Conservation (phyloP, 1,140 invertebrate genomes). For the Bombus impatiens region DNA sequence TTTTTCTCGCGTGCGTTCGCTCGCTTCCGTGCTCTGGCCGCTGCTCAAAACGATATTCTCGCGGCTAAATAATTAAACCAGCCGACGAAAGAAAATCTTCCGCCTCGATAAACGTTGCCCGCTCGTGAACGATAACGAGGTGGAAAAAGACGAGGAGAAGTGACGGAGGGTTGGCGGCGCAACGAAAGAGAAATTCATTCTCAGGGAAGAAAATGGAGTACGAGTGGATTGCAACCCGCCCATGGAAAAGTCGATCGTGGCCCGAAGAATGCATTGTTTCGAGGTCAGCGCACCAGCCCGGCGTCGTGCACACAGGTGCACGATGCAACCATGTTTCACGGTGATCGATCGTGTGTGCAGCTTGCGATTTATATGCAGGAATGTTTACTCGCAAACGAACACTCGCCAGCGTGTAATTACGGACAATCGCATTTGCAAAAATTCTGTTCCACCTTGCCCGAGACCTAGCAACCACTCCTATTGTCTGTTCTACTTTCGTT, state of each 20-base stretch:
- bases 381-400: slow-evolving; percentile 1
- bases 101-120: background rate
- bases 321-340: background rate
- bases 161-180: background rate
- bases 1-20: slow-evolving; percentile 58
- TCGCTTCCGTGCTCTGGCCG: slow-evolving; percentile 13
- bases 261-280: slow-evolving; percentile 16
- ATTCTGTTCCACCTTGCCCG: background rate
- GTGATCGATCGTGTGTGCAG: slow-evolving; percentile 13
- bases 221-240: background rate
- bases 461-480: background rate
- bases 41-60: background rate
- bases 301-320: slow-evolving; percentile 14
- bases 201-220: background rate
- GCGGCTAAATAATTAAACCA: slow-evolving; percentile 15
- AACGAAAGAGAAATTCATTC: background rate
- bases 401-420: background rate
- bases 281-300: slow-evolving; percentile 15
- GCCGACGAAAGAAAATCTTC: background rate
- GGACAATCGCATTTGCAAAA: background rate
- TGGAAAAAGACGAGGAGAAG: background rate
- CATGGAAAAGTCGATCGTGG: background rate
- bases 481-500: background rate
- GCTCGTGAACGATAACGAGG: background rate
- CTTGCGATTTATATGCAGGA: background rate